Evolutionary conservation across 2,797 vertebrate genomes (phyloP), one percentile per base, ranked within the genome.

Genomic region (Enteromius viviparus): DNA sequence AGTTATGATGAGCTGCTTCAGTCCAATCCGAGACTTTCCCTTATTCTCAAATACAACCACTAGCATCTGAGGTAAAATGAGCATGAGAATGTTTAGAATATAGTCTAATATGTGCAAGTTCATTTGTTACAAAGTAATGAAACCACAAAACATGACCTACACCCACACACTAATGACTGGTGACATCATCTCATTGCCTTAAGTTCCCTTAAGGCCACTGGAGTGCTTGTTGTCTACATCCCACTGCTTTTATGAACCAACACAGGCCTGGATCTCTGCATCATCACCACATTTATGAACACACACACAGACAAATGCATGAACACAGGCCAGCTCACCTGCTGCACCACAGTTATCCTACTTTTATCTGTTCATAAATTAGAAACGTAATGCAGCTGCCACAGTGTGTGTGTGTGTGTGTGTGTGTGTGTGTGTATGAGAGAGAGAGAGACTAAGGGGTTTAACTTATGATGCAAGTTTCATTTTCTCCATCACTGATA

Each of bases 1-100:
- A 29, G 12, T 62, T 15, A 29, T 62, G 19, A 34, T 64, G 6
- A 75, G 74, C 34, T 55, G 93, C 92, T 84, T 78, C 91, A 89
- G 93, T 88, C 87, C 83, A 91, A 90, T 77, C 88, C 92, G 87
- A 92, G 86, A 81, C 86, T 84, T 60, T 55, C 11, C 40, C 17
- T 45, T 26, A 11, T 2, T 21, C 42, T 64, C 26, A 21, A 64
- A 77, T 77, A 77, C 42, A 47, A 21, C 17, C 29, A 14, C 49
- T n/a, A 23, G 51, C 72, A 40, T 58, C 34, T 40, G 72, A 58
- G 11, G 34, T 12, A 58, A 75, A 23, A 29, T 47, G 10, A 37
- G 11, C 10, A 0, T 55, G 51, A 40, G 32, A 58, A 76, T 40
- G 60, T 69, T 80, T 80, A 55, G 3, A 55, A 80, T 49, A 75